Evolutionary conservation across 2,888 invertebrate species (phyloP).

Genomic region (Euzetes globulus): DNA sequence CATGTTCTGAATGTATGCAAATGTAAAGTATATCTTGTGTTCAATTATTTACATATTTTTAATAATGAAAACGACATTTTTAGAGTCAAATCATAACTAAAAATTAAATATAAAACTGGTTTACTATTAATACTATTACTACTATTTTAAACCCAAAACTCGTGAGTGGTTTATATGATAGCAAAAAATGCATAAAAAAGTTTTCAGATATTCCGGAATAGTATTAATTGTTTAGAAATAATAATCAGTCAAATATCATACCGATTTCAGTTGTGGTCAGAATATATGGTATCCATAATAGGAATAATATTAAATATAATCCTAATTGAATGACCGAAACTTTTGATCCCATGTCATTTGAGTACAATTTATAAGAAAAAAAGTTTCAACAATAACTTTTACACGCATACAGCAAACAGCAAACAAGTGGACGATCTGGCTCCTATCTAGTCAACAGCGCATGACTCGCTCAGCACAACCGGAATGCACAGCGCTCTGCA

Average conservation of each 20-base stretch:
- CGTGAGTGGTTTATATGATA: neutral
- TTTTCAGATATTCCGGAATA: neutral
- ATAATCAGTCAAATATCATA: neutral
- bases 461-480: neutral
- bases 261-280: neutral
- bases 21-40: neutral
- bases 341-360: constrained; percentile 17
- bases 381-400: constrained; percentile 18
- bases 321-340: constrained; percentile 17
- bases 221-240: neutral
- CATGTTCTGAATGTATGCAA: neutral
- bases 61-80: constrained; percentile 12
- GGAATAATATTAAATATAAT: constrained; percentile 14
- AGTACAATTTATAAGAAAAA: neutral
- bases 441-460: neutral
- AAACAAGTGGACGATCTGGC: neutral
- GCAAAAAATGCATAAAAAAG: neutral
- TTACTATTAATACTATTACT: neutral
- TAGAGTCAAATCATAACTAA: neutral
- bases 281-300: constrained; percentile 12
- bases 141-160: neutral
- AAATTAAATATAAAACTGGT: constrained; percentile 9
- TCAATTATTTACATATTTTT: constrained; percentile 1
- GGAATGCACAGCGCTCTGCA: neutral
- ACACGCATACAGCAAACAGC: neutral